phyloP scores from a whole-genome alignment of 2,113 vertebrate genomes.

The Leptobrachium ailaonicum region DNA sequence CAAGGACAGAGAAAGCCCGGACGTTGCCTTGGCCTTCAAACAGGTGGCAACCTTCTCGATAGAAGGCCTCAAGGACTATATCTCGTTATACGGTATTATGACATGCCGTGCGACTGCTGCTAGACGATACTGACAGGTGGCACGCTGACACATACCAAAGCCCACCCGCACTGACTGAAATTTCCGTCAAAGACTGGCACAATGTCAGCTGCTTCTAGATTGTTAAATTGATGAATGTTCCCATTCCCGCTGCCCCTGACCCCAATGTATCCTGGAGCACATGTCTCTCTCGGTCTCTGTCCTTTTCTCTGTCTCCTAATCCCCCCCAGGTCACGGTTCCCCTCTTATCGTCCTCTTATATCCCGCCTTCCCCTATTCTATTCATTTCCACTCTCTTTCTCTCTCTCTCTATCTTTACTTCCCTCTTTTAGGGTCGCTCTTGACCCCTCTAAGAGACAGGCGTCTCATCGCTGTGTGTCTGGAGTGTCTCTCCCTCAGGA shows the following conservation, averaged over 20 bases:
- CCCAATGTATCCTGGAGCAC: background rate
- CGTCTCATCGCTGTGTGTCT: slow-evolving; percentile 93
- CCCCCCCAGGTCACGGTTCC: background rate
- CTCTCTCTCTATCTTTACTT: slow-evolving; percentile 12
- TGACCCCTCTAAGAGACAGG: slow-evolving; percentile 96
- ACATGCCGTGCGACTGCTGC: too few relatives aligned
- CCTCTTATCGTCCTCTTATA: slow-evolving; percentile 22
- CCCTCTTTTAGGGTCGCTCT: slow-evolving; percentile 88
- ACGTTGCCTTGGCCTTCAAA: background rate
- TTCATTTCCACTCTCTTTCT: slow-evolving; percentile 16
- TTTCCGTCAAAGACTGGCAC: too few relatives aligned
- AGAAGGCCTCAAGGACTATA: too few relatives aligned
- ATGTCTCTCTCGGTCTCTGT: slow-evolving; percentile 10
- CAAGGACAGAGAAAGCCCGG: too few relatives aligned
- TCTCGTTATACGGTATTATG: too few relatives aligned
- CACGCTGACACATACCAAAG: too few relatives aligned
- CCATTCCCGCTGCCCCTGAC: background rate
- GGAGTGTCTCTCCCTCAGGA: slow-evolving; percentile 92
- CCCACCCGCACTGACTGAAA: too few relatives aligned
- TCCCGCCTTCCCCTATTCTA: background rate
- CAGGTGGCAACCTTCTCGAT: background rate
- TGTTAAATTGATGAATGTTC: background rate
- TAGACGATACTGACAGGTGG: too few relatives aligned
- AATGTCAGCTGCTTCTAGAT: too few relatives aligned
- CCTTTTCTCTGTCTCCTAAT: background rate